A percentile compares a stretch with the other conserved stretches of the same genome.
Conservation (phyloP, 2,888 invertebrate genomes). For the Synanthedon andrenaeformis region DNA sequence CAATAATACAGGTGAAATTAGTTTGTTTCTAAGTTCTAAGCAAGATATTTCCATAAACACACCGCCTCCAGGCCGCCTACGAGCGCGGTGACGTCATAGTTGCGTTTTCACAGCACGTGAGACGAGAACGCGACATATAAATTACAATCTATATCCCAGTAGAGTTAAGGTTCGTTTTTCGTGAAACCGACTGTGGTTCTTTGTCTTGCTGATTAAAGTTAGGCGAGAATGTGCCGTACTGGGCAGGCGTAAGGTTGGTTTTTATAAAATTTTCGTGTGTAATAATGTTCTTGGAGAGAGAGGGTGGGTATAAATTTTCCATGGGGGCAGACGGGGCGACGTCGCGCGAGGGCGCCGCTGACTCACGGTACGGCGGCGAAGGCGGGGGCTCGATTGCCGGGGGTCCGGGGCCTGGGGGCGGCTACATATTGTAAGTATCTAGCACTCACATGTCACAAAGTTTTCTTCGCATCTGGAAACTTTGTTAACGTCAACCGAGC, state of each 20-base stretch:
- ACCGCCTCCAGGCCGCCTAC: constrained; percentile 15
- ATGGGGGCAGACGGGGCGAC: constrained; percentile 70
- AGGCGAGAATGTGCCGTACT: constrained; percentile 33
- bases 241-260: constrained; percentile 32
- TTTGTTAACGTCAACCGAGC: constrained; percentile 69
- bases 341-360: constrained; percentile 68
- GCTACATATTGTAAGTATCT: constrained; percentile 65
- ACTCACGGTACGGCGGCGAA: constrained; percentile 46
- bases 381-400: constrained; percentile 9
- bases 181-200: constrained; percentile 58
- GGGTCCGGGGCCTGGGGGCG: constrained; percentile 10
- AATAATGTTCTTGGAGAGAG: constrained; percentile 53
- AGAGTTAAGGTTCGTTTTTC: constrained; percentile 66
- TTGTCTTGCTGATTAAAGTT: constrained; percentile 41
- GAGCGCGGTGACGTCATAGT: constrained; percentile 46
- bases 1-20: background rate
- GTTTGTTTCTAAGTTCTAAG: background rate
- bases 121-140: constrained; percentile 45
- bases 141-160: constrained; percentile 65
- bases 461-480: constrained; percentile 68
- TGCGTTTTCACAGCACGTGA: constrained; percentile 60
- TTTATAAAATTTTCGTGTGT: constrained; percentile 19
- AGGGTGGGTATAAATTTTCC: constrained; percentile 70
- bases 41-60: background rate
- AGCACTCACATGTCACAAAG: constrained; percentile 70